phyloP scores from a whole-genome alignment of 2,113 vertebrate species.

The Eclectus roratus region DNA sequence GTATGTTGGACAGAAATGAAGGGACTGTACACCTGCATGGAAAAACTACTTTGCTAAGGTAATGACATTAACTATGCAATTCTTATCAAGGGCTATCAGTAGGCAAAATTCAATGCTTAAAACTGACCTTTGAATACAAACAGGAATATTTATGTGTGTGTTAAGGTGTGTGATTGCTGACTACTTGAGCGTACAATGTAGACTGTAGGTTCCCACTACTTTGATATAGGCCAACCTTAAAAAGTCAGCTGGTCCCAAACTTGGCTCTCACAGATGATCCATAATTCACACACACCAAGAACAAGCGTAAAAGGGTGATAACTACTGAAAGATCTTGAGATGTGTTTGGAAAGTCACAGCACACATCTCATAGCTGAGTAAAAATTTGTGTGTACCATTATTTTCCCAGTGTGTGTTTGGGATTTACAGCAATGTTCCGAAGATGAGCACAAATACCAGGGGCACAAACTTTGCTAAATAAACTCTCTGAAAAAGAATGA shows the following conservation, averaged over 20 bases:
- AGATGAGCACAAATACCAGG: background rate
- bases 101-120: background rate
- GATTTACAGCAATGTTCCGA: background rate
- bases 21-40: background rate
- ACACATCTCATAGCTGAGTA: fast-evolving
- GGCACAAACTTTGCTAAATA: background rate
- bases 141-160: background rate
- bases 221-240: background rate
- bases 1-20: background rate
- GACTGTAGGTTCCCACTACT: background rate
- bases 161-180: background rate
- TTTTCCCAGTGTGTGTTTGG: background rate
- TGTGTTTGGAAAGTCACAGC: background rate
- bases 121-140: background rate
- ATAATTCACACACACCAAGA: background rate
- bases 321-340: background rate
- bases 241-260: background rate
- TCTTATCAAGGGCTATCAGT: background rate
- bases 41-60: background rate
- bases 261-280: background rate
- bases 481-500: background rate
- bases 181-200: background rate
- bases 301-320: background rate
- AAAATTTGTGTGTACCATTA: background rate
- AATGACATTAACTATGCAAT: background rate